Conservation (phyloP, 2,113 vertebrate species). For the Athene noctua region DNA sequence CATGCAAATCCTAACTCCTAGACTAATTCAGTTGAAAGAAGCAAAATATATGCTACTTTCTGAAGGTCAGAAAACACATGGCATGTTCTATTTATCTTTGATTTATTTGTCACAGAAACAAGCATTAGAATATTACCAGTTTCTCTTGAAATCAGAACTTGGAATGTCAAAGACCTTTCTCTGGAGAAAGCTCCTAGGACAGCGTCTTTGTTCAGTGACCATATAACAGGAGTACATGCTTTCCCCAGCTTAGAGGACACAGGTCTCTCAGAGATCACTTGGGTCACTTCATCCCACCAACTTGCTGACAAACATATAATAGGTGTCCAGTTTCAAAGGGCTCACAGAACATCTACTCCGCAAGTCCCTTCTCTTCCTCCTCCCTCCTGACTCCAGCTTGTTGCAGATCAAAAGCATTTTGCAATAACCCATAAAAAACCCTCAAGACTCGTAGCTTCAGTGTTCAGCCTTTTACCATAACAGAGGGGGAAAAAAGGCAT, state of each 20-base stretch:
- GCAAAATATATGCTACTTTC: neutral
- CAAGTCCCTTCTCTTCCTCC: neutral
- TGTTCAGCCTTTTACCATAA: neutral
- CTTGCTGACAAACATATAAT: conserved; percentile 45
- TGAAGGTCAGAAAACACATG: neutral
- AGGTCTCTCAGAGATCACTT: neutral
- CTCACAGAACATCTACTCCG: conserved; percentile 1
- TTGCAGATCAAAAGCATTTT: conserved; percentile 9
- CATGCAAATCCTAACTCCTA: neutral
- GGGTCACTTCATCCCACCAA: conserved; percentile 23
- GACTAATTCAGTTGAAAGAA: neutral
- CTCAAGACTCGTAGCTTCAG: neutral
- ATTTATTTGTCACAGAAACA: neutral
- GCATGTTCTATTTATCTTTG: neutral
- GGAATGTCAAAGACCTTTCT: neutral
- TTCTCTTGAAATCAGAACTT: neutral
- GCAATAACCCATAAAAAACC: neutral
- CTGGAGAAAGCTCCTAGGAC: neutral
- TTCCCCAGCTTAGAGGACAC: neutral
- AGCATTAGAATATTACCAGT: neutral
- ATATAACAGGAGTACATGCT: neutral
- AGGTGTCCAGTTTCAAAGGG: conserved; percentile 60
- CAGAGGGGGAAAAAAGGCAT: fast-evolving
- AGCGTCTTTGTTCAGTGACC: neutral
- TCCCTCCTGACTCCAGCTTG: neutral